phyloP scores from a whole-genome alignment of 2,113 vertebrate genomes.

The Aegotheles bennettii region DNA sequence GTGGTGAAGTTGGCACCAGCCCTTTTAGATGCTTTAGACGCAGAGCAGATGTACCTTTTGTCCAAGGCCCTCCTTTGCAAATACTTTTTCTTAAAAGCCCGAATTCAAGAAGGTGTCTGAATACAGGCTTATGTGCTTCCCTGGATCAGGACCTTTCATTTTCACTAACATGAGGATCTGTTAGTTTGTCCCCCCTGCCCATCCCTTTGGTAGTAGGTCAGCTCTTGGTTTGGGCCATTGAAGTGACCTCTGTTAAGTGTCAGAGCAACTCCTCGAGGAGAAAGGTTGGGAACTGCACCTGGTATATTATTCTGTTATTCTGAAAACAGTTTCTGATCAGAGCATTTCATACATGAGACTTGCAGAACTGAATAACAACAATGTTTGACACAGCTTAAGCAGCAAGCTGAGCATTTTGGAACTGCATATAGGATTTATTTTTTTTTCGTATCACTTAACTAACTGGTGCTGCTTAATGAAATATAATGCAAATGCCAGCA shows the following conservation, averaged over 20 bases:
- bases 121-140: neutral
- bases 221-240: neutral
- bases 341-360: neutral
- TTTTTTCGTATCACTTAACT: neutral
- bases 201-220: neutral
- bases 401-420: neutral
- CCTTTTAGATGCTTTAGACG: neutral
- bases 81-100: neutral
- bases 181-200: neutral
- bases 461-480: neutral
- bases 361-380: neutral
- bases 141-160: neutral
- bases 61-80: neutral
- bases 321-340: neutral
- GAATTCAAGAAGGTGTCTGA: neutral
- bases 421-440: neutral
- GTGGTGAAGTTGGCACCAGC: slow-evolving; percentile 6
- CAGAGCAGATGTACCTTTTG: neutral
- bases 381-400: neutral
- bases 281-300: neutral
- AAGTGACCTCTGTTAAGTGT: neutral
- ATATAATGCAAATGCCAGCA: neutral
- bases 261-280: neutral
- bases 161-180: neutral
- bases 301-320: neutral